phyloP scores from a whole-genome alignment of 2,888 invertebrate genomes.

The Luperina nickerlii region DNA sequence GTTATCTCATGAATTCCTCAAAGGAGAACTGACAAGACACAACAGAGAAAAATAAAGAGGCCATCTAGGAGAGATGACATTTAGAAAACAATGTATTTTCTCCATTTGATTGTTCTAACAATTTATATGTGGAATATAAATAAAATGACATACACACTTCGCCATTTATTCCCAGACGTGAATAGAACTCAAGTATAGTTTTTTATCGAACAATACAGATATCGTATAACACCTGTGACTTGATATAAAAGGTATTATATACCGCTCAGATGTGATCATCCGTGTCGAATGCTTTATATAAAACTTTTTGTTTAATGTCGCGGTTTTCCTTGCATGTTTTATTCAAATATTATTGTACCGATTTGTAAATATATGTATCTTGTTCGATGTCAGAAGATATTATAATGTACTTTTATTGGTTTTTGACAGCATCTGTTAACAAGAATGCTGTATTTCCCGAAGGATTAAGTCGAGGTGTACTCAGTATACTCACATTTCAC shows the following conservation, averaged over 20 bases:
- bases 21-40: background rate
- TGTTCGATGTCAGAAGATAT: conserved; percentile 9
- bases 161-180: background rate
- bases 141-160: conserved; percentile 10
- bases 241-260: conserved; percentile 10
- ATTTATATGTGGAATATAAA: background rate
- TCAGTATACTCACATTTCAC: background rate
- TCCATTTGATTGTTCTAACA: background rate
- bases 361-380: conserved; percentile 6
- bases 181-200: conserved; percentile 2
- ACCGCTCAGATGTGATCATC: conserved; percentile 43
- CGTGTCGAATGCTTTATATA: conserved; percentile 57
- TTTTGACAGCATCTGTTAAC: no score
- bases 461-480: background rate
- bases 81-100: background rate
- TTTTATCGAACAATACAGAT: conserved; percentile 12
- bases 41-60: background rate
- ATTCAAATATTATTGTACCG: conserved; percentile 37
- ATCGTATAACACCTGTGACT: conserved; percentile 27
- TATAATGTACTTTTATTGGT: background rate
- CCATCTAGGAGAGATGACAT: background rate
- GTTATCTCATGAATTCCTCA: background rate
- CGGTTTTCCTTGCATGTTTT: conserved; percentile 39
- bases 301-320: conserved; percentile 42
- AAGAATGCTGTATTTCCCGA: background rate